phyloP scores from a whole-genome alignment of 2,797 vertebrate species.

The Acomys russatus region DNA sequence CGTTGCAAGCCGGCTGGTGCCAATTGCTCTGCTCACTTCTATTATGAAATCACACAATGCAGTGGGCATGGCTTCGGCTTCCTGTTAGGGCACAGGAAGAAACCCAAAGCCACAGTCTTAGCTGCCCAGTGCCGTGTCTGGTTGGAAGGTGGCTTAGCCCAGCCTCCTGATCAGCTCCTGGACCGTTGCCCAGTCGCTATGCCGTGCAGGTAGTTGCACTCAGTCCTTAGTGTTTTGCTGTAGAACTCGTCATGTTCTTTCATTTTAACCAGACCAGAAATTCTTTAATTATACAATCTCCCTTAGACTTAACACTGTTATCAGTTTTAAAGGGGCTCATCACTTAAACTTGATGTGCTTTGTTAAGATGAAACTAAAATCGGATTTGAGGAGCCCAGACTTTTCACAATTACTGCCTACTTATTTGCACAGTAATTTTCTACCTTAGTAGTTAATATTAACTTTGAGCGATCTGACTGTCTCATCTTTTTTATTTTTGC shows the following conservation, averaged over 20 bases:
- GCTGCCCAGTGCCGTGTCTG: neutral
- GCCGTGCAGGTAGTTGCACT: neutral
- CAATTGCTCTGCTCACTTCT: neutral
- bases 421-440: neutral
- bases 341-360: conserved; percentile 41
- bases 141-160: neutral
- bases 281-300: conserved; percentile 3
- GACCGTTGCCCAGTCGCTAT: neutral
- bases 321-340: conserved; percentile 9
- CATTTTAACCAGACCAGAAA: neutral
- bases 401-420: neutral
- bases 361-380: conserved; percentile 53
- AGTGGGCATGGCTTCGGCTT: neutral
- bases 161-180: neutral
- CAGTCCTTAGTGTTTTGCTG: neutral
- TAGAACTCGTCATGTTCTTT: neutral
- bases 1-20: neutral
- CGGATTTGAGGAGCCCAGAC: neutral
- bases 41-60: neutral
- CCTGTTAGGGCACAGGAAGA: conserved; percentile 8
- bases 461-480: neutral
- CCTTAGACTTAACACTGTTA: neutral
- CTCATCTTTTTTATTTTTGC: neutral
- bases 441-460: conserved; percentile 16
- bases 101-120: neutral